Base-by-base conservation (phyloP, 2,113 vertebrate species). In the Phyllopteryx taeniolatus region DNA sequence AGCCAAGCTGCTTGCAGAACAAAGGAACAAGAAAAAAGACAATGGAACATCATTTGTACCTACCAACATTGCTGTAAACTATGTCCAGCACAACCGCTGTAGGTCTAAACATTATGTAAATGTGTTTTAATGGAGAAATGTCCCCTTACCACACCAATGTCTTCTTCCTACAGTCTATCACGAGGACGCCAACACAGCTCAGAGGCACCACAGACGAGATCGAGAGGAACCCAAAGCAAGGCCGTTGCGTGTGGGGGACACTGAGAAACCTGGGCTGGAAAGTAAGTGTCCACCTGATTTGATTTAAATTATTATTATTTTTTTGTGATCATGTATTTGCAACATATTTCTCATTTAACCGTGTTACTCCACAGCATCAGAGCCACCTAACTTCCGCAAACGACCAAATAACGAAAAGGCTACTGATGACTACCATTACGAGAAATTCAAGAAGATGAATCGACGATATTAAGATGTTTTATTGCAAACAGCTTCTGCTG, bases 381-480 rank as follows among this genome's bases (percentile, higher is more conserved):
- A 95, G 68, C 96, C 95, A 60, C 95, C 94, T 1, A 98, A 94
- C 78, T 86, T 80, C 81, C 96, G 96, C 75, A 99, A 99, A 79
- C 94, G 98, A 4, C 97, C 98, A 0, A 94, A 95, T 73, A 97
- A 97, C 0, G 98, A 99, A 79, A 99, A 99, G 81, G 97, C 97
- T 59, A 99, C 96, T 0, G 98, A 99, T 31, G 98, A 99, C 84
- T 99, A 99, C 78, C 97, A 99, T 81, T 99, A 99, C 11, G 98
- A 99, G 89, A 99, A 98, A 81, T 99, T 99, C 88, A 99, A 98
- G 92, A 99, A 99, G 93, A 98, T 98, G 98, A 99, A 98, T 72
- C 90, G 98, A 27, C 82, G 97, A 74, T 99, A 99, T 72, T 97
- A 73, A 94, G 43, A 22, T 67, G 35, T 68, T 60, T 39, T 31